Percentiles rank a stretch among this genome's conserved stretches.
These are phyloP conservation scores for Nymphalis c-album DNA, from an alignment of 2,888 invertebrate genomes.

Conservation along the genomic window DNA sequence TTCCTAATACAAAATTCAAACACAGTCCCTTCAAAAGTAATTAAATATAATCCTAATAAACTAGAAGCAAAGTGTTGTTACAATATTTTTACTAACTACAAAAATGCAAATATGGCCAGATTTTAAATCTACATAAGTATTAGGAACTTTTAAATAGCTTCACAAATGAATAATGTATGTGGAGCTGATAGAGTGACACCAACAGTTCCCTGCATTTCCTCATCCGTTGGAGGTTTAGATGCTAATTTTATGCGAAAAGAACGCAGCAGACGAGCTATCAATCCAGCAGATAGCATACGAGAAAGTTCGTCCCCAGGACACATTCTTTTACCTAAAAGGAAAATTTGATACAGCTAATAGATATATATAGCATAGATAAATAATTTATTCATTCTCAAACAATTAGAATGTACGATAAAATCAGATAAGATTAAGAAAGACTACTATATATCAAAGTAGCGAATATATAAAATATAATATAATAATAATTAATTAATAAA, in stretches of 20 bases:
- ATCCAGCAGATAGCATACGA: slow-evolving; percentile 85
- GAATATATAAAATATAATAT: no score
- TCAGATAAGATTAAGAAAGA: no score
- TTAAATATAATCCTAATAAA: neutral
- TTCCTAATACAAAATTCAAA: neutral
- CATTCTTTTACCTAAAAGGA: slow-evolving; percentile 87
- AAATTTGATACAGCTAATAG: neutral
- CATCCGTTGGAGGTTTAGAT: slow-evolving; percentile 57
- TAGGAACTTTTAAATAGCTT: slow-evolving; percentile 46
- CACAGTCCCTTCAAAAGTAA: neutral
- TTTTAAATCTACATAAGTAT: neutral
- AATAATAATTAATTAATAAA: no score
- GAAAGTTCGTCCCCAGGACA: slow-evolving; percentile 93
- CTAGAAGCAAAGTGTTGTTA: neutral
- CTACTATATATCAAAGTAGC: no score
- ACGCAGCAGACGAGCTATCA: slow-evolving; percentile 86
- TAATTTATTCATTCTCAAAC: no score
- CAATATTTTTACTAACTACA: neutral
- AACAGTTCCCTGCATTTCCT: slow-evolving; percentile 84
- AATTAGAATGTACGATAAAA: no score
- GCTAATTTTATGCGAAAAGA: slow-evolving; percentile 82
- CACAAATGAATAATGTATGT: slow-evolving; percentile 63
- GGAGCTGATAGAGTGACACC: slow-evolving; percentile 89
- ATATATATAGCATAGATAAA: no score
- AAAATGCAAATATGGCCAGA: neutral